Conservation (phyloP, 2,113 vertebrate species). For the Semnornis frantzii region DNA sequence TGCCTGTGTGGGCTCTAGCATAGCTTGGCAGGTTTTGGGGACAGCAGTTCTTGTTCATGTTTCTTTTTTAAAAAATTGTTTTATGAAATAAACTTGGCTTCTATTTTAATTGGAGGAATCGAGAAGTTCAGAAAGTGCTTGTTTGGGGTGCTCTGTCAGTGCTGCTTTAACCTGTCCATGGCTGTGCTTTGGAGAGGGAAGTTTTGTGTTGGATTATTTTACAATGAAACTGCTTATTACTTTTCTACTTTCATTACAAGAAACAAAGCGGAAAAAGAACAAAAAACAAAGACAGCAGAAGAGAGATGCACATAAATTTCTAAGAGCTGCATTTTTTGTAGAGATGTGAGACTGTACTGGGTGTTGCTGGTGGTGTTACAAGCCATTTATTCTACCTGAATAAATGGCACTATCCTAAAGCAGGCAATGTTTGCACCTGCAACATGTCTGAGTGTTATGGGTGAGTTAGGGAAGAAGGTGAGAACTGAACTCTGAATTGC, state of each 20-base stretch:
- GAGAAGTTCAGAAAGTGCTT: neutral
- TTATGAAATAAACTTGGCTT: neutral
- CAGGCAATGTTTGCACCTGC: neutral
- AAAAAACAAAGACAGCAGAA: rapidly evolving
- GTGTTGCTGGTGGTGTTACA: neutral
- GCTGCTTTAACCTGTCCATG: neutral
- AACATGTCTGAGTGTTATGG: rapidly evolving
- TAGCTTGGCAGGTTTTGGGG: neutral
- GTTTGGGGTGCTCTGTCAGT: neutral
- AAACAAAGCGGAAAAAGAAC: neutral
- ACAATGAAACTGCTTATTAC: neutral
- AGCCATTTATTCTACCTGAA: neutral
- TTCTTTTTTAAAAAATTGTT: neutral
- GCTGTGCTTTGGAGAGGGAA: neutral
- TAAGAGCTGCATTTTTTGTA: neutral
- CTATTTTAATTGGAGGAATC: neutral
- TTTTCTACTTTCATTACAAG: neutral
- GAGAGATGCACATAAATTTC: too few species aligned
- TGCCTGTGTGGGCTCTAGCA: neutral
- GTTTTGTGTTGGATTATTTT: neutral
- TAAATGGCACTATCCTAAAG: neutral
- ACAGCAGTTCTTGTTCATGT: neutral
- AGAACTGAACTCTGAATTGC: neutral
- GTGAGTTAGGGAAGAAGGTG: neutral
- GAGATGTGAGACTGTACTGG: neutral